These are phyloP conservation scores for Volucella zonaria DNA, from an alignment of 2,888 invertebrate species.

Conservation along the genomic window DNA sequence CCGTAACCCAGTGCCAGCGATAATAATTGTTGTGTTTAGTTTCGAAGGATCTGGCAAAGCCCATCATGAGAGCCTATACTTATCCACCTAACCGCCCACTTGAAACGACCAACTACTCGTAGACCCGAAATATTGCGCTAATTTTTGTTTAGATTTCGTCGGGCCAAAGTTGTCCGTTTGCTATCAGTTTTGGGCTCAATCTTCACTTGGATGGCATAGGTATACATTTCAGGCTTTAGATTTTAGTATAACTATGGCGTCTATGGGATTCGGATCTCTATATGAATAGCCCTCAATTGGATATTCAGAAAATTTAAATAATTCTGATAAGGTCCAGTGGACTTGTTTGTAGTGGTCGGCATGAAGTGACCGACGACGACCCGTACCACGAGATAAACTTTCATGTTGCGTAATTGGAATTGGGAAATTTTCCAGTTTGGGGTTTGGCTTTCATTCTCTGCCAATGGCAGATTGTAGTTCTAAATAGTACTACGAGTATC, in stretches of 20 bases:
- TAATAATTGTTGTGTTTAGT: constrained; percentile 72
- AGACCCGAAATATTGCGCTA: constrained; percentile 51
- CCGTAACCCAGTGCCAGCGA: constrained; percentile 24
- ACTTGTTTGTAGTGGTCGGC: not conserved
- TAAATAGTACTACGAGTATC: constrained; percentile 4
- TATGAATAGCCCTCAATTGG: constrained; percentile 28
- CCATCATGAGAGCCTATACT: not conserved
- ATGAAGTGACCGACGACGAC: not conserved
- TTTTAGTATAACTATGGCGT: constrained; percentile 38
- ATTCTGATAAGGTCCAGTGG: constrained; percentile 45
- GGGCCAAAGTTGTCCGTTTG: constrained; percentile 44
- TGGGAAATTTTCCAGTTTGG: constrained; percentile 13
- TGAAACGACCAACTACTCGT: constrained; percentile 34
- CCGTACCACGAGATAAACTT: constrained; percentile 6
- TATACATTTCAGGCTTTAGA: constrained; percentile 58
- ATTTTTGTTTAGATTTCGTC: constrained; percentile 60
- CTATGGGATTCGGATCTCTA: not conserved
- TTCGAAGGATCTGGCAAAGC: constrained; percentile 44
- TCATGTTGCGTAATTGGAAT: constrained; percentile 62
- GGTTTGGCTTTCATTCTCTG: constrained; percentile 14
- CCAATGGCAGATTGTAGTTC: constrained; percentile 27
- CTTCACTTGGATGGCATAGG: constrained; percentile 53
- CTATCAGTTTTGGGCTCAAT: constrained; percentile 56
- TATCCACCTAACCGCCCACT: not conserved
- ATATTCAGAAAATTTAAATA: constrained; percentile 66